Evolutionary conservation across 2,113 vertebrate species (phyloP).

Genomic region (Hiodon tergisus): DNA sequence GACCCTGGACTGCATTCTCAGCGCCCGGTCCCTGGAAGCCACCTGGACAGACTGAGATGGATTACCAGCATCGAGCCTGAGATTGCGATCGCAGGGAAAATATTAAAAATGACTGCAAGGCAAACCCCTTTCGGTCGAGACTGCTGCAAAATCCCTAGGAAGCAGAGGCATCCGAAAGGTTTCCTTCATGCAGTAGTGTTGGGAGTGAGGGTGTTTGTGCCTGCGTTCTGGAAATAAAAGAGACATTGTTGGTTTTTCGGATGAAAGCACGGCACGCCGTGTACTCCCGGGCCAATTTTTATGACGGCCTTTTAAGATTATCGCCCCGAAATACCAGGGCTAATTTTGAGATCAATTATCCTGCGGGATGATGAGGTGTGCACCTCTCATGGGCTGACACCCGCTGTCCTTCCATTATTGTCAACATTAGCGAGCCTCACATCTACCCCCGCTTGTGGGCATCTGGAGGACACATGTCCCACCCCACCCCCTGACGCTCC

Average conservation of each 20-base stretch:
- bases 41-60: conserved; percentile 35
- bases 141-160: conserved; percentile 55
- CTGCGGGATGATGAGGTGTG: conserved; percentile 83
- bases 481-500: conserved; percentile 51
- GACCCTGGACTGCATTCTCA: conserved; percentile 35
- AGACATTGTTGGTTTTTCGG: conserved; percentile 50
- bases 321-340: conserved; percentile 82
- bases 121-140: conserved; percentile 65
- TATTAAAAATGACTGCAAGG: conserved; percentile 14
- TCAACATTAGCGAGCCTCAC: conserved; percentile 67
- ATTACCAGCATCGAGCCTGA: conserved; percentile 45
- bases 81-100: conserved; percentile 50
- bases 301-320: conserved; percentile 85
- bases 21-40: background rate
- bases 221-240: conserved; percentile 67
- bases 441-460: conserved; percentile 51
- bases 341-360: conserved; percentile 93
- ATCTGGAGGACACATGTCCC: conserved; percentile 84
- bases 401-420: conserved; percentile 83
- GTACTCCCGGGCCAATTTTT: conserved; percentile 79
- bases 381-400: conserved; percentile 79
- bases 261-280: conserved; percentile 81
- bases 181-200: conserved; percentile 8
- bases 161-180: conserved; percentile 45
- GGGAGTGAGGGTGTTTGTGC: conserved; percentile 58